These are phyloP conservation scores for Cotesia chilonis DNA, from an alignment of 1,140 invertebrate genomes.

Conservation along the genomic window DNA sequence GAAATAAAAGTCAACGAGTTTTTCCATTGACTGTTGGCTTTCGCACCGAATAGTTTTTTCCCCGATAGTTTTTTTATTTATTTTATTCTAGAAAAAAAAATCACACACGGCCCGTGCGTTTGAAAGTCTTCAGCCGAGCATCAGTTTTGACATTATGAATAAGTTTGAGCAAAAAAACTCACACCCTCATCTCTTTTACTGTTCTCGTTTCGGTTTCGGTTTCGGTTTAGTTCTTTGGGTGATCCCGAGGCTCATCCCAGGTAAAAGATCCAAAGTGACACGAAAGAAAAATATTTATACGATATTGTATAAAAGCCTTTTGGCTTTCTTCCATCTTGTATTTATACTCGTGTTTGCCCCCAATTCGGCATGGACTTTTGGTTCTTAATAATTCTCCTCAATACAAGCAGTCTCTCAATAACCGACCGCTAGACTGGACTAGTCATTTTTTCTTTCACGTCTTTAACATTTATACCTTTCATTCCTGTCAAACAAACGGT, in stretches of 20 bases:
- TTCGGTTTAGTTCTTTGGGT: constrained; percentile 1
- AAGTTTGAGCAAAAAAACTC: neutral
- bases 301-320: constrained; percentile 21
- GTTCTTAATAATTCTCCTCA: constrained; percentile 6
- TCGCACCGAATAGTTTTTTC: constrained; percentile 43
- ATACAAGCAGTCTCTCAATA: constrained; percentile 1
- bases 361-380: constrained; percentile 27
- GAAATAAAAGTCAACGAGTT: constrained; percentile 47
- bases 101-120: constrained; percentile 35
- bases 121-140: constrained; percentile 25
- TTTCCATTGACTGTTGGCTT: constrained; percentile 45
- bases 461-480: constrained; percentile 11
- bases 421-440: constrained; percentile 1
- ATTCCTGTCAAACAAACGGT: constrained; percentile 36
- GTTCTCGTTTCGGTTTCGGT: constrained; percentile 9
- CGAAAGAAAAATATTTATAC: constrained; percentile 45
- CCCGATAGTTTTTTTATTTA: neutral
- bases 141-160: constrained; percentile 36
- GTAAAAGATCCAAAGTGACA: constrained; percentile 18
- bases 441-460: constrained; percentile 10
- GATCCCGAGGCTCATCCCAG: neutral
- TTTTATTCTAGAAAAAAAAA: neutral
- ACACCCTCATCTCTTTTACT: neutral
- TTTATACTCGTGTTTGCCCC: constrained; percentile 28
- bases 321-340: constrained; percentile 15